phyloP scores from a whole-genome alignment of 2,113 vertebrate genomes.

The Nesoenas mayeri region DNA sequence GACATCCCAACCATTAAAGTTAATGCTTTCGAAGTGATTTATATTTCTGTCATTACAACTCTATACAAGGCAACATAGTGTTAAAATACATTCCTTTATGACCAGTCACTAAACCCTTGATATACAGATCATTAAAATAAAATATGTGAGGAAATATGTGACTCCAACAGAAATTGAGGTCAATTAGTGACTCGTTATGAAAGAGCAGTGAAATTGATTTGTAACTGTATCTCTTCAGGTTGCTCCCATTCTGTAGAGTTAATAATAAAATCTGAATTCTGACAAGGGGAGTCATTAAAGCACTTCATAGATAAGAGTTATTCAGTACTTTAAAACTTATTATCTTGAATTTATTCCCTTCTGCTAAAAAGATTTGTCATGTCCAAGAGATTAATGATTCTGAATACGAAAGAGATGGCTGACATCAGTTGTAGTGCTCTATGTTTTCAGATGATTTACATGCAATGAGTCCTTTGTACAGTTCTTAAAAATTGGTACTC shows the following conservation, averaged over 20 bases:
- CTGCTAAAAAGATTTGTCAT: constrained; percentile 72
- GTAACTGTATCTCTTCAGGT: constrained; percentile 68
- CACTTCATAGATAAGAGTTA: constrained; percentile 68
- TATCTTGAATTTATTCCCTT: constrained; percentile 73
- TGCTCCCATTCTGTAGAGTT: constrained; percentile 67
- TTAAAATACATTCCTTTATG: constrained; percentile 69
- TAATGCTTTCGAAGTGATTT: constrained; percentile 47
- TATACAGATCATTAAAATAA: constrained; percentile 71
- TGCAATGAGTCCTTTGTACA: not conserved
- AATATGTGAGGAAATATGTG: constrained; percentile 66
- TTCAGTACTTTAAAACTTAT: constrained; percentile 74
- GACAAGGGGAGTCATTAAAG: constrained; percentile 75
- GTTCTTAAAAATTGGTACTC: not conserved
- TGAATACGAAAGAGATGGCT: constrained; percentile 58
- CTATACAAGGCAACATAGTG: constrained; percentile 36
- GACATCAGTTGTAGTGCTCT: constrained; percentile 51
- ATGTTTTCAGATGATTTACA: constrained; percentile 63
- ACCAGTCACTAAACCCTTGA: constrained; percentile 56
- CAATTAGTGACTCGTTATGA: constrained; percentile 79
- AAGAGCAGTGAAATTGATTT: constrained; percentile 78
- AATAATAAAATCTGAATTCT: constrained; percentile 80
- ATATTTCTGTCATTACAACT: constrained; percentile 44
- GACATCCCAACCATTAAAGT: not conserved
- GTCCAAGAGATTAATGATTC: constrained; percentile 73
- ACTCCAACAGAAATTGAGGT: constrained; percentile 74